These are phyloP conservation scores for Marmota flaviventris DNA, from an alignment of 2,113 vertebrate genomes.

Conservation along the genomic window DNA sequence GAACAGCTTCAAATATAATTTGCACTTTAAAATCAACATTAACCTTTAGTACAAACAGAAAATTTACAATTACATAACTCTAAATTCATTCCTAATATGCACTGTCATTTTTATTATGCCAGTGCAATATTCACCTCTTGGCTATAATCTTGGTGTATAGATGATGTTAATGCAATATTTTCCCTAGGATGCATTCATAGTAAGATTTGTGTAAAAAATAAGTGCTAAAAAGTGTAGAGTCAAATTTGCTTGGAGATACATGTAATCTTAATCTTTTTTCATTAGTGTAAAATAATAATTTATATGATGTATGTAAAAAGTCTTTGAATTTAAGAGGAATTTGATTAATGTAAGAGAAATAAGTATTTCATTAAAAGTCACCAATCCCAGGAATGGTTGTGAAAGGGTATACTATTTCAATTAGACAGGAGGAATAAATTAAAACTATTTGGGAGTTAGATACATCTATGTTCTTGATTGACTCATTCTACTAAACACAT, in stretches of 20 bases:
- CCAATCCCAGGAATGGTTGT: background rate
- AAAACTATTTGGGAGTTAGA: too few species aligned
- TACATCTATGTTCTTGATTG: too few species aligned
- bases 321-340: slow-evolving; percentile 17
- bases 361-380: background rate
- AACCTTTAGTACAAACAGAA: background rate
- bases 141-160: background rate
- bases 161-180: background rate
- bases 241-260: slow-evolving; percentile 18
- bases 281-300: slow-evolving; percentile 37
- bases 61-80: slow-evolving; percentile 41
- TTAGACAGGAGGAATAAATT: background rate
- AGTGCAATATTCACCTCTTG: background rate
- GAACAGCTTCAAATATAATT: slow-evolving; percentile 14
- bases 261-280: background rate
- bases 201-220: background rate
- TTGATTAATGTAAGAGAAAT: background rate
- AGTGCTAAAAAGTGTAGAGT: background rate
- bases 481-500: background rate
- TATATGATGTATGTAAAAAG: background rate
- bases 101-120: background rate
- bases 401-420: background rate
- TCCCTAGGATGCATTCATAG: background rate
- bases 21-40: background rate
- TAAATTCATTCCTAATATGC: slow-evolving; percentile 33